These are phyloP conservation scores for Neodiprion pinetum DNA, from an alignment of 1,140 invertebrate genomes.

Conservation along the genomic window DNA sequence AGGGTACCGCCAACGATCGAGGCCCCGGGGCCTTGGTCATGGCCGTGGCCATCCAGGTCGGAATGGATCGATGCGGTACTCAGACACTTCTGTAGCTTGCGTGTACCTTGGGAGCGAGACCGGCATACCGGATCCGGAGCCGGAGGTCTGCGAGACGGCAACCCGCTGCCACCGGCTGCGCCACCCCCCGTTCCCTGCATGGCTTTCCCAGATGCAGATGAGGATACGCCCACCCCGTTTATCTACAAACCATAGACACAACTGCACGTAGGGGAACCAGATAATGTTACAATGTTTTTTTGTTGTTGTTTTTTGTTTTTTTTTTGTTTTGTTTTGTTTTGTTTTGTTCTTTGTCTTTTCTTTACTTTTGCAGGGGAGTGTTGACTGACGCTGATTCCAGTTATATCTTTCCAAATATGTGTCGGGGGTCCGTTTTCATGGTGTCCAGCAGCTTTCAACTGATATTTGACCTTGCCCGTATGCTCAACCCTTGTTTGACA, in stretches of 20 bases:
- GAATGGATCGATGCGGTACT: constrained; percentile 77
- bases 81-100: constrained; percentile 86
- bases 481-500: too few species aligned
- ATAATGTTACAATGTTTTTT: constrained; percentile 2
- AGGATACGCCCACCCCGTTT: constrained; percentile 78
- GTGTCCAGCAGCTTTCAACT: too few species aligned
- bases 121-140: constrained; percentile 66
- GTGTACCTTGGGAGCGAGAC: constrained; percentile 88
- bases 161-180: constrained; percentile 38
- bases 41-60: constrained; percentile 65
- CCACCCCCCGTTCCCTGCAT: constrained; percentile 36
- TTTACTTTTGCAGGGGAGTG: too few species aligned
- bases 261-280: constrained; percentile 5
- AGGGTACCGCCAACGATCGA: constrained; percentile 52
- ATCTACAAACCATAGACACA: constrained; percentile 67
- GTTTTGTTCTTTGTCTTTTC: too few species aligned
- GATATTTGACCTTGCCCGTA: too few species aligned
- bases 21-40: constrained; percentile 43
- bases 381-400: too few species aligned
- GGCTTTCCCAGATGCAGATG: constrained; percentile 34
- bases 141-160: constrained; percentile 49
- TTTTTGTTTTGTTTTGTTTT: background rate
- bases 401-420: too few species aligned
- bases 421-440: too few species aligned
- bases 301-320: background rate